Base-by-base conservation (phyloP, 1,140 invertebrate species). In the Eufriesea mexicana region DNA sequence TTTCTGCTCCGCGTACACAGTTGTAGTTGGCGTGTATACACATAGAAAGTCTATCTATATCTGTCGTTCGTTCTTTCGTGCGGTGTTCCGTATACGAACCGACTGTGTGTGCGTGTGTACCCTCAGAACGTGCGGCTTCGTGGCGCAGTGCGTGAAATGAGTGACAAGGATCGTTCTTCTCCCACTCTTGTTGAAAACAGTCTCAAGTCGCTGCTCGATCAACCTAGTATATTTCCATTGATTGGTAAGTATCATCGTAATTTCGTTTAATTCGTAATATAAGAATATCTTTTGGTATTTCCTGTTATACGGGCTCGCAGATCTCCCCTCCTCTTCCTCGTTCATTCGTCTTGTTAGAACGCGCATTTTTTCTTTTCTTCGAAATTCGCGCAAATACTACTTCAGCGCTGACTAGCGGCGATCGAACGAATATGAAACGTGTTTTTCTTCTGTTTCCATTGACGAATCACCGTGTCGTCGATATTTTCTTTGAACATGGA, bases 101-200 rank as follows among this genome's bases (percentile, higher is more conserved):
- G 61, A 85, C n/a, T 49, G 85, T 84, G 86, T 80, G 77, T 79
- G 86, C 86, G 86, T 84, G 86, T 88, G 76, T 80, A 79, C 59
- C 62, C 64, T 84, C 83, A 74, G 77, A 81, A 79, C 77, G 84
- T 86, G 86, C 80, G 83, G 84, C 86, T 89, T 86, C 79, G 87
- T 91, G 91, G 89, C 92, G 92, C 90, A 91, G 91, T 91, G 92
- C 92, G 92, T 94, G 93, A 95, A 95, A 97, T 97, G 96, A 96
- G 96, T 95, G 96, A 97, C 95, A 96, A 96, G 95, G 96, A 96
- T 95, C 95, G 96, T 95, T 96, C 96, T 93, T 96, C 96, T 95
- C 96, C 96, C 94, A 96, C 95, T 95, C 96, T 96, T 93, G 96
- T 96, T 95, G 96, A 97, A 96, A 96, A 96, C 95, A 96, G 96